Base-by-base conservation (phyloP, 2,888 invertebrate genomes). In the Gandaritis pyraliata region DNA sequence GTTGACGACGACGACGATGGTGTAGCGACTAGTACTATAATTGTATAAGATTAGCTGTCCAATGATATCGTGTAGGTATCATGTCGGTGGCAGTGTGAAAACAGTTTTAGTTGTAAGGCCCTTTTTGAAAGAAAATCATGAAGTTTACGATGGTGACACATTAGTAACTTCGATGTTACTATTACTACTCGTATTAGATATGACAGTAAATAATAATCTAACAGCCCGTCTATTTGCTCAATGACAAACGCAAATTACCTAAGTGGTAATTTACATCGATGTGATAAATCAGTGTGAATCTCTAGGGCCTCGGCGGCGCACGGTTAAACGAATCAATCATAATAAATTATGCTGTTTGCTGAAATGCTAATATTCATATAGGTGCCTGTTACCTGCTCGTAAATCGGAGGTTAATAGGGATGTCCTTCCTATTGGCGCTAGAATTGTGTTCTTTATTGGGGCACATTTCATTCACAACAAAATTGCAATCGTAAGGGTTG, bases 301-400 rank as follows among this genome's bases (percentile, higher is more conserved):
- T 70, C 76, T 65, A 57, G 70, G 69, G 70, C 64, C 55, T 65
- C 51, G 64, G 64, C 62, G 64, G 64, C 62, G 63, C 71, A 68
- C 64, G 74, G 75, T 73, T 75, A 74, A 73, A 73, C 72, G 74
- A 76, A 80, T 80, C 79, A 77, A 79, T 80, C 78, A 77, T 78
- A 70, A 73, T 80, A 73, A 72, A 76, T 78, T 73, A 77, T 72
- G 64, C 71, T 69, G 72, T 70, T 72, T 74, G 66, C 65, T 72
- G 73, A 69, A 72, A 66, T 55, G 68, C 66, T 68, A 72, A 69
- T 68, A 70, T 68, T 70, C 68, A 65, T 61, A 61, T 61, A 63
- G 36, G 16, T 38, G 29, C 47, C 55, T 49, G 64, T 55, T 58
- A 60, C 71, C 66, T 61, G 69, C 61, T 66, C 66, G 65, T 56